A percentile compares a stretch with the other conserved stretches of the same genome.
These are phyloP conservation scores for Drepana arcuata DNA, from an alignment of 1,140 invertebrate species.

Conservation along the genomic window DNA sequence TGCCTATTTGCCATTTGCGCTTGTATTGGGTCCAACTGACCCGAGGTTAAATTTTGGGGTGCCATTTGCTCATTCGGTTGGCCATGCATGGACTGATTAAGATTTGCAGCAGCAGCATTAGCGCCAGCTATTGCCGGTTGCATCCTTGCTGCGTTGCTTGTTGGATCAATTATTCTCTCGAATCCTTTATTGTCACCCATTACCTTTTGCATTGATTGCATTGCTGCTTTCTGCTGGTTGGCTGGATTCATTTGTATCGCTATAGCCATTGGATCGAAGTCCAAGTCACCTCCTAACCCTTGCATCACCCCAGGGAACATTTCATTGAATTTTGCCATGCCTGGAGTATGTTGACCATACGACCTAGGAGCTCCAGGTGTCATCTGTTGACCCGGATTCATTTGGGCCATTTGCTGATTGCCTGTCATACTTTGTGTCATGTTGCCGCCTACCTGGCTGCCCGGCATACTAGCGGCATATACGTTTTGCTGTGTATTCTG, in stretches of 20 bases:
- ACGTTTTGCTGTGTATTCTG: no score
- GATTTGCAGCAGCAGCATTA: slow-evolving; percentile 8
- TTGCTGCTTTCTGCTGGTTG: slow-evolving; percentile 45
- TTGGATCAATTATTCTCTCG: slow-evolving; percentile 5
- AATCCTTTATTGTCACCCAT: slow-evolving; percentile 24
- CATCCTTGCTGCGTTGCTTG: slow-evolving; percentile 6
- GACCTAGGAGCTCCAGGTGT: slow-evolving; percentile 5
- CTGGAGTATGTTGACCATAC: slow-evolving; percentile 36
- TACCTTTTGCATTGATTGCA: slow-evolving; percentile 39
- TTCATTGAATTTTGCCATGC: slow-evolving; percentile 51
- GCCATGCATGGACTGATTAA: slow-evolving; percentile 5
- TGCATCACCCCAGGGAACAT: slow-evolving; percentile 58
- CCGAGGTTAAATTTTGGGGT: neutral
- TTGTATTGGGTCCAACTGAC: no score
- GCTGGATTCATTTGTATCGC: slow-evolving; percentile 65
- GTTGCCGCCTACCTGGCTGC: neutral
- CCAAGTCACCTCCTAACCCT: slow-evolving; percentile 38
- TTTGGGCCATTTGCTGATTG: neutral
- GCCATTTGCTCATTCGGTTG: no score
- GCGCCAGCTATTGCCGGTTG: slow-evolving; percentile 11
- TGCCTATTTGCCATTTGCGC: no score
- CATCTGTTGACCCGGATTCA: slow-evolving; percentile 13
- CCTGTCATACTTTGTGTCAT: neutral
- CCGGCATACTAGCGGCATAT: no score
- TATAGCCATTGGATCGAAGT: slow-evolving; percentile 61